Conservation (phyloP, 2,113 vertebrate genomes). For the Synodontis membranacea region DNA sequence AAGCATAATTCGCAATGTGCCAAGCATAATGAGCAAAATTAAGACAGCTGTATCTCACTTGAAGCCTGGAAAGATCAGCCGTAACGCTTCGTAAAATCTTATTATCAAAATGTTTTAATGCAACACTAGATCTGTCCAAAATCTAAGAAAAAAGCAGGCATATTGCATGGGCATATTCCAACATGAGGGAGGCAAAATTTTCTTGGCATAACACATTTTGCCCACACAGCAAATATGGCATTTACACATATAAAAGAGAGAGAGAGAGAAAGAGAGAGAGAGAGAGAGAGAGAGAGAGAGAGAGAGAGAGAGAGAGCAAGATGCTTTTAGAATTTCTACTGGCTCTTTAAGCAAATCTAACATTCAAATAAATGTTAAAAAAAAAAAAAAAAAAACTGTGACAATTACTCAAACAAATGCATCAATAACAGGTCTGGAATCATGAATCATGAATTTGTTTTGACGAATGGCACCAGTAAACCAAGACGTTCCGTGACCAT, state of each 20-base stretch:
- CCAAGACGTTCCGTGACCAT: no score
- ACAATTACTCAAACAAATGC: background rate
- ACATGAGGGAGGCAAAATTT: conserved; percentile 25
- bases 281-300: conserved; percentile 4
- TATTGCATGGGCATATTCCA: conserved; percentile 71
- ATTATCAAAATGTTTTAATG: background rate
- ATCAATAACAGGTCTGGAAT: conserved; percentile 6
- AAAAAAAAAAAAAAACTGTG: background rate
- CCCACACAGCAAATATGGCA: conserved; percentile 34
- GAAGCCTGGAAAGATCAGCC: background rate
- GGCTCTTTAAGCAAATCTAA: conserved; percentile 5
- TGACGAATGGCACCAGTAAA: background rate
- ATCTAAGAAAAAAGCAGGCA: conserved; percentile 32
- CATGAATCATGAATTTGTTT: background rate
- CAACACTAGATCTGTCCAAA: background rate
- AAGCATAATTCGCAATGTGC: background rate
- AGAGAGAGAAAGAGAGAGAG: background rate
- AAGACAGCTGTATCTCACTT: background rate
- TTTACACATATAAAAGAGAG: conserved; percentile 37
- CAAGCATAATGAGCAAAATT: background rate
- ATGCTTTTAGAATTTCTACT: conserved; percentile 24
- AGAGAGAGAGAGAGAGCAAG: background rate
- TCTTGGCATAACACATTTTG: conserved; percentile 28
- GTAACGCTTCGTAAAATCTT: background rate
- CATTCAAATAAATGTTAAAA: background rate